Evolutionary conservation across 2,888 invertebrate species (phyloP).

Genomic region (Agrotis exclamationis): DNA sequence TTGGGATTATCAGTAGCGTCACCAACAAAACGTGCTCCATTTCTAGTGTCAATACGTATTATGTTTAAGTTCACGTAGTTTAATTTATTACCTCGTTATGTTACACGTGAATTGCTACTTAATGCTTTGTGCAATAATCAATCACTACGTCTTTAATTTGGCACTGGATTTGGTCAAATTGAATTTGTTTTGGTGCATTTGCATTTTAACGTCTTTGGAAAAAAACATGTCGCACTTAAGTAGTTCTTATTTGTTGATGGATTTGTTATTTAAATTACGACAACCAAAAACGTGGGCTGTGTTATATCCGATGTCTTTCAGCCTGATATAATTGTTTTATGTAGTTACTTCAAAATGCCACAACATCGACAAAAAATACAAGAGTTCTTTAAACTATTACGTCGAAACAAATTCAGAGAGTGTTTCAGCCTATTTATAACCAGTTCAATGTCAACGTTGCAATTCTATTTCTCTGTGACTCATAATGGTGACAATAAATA

Average conservation of each 20-base stretch:
- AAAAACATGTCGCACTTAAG: no score
- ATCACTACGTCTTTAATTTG: slow-evolving; percentile 37
- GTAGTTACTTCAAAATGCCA: background rate
- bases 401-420: slow-evolving; percentile 22
- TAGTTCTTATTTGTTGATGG: no score
- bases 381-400: slow-evolving; percentile 9
- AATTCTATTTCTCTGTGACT: slow-evolving; percentile 43
- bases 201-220: background rate
- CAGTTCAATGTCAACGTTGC: slow-evolving; percentile 64
- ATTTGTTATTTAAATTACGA: background rate
- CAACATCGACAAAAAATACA: background rate
- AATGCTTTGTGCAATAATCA: slow-evolving; percentile 18
- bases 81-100: slow-evolving; percentile 33
- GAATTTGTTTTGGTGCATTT: slow-evolving; percentile 8
- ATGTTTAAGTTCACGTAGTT: slow-evolving; percentile 24
- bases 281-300: background rate
- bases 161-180: slow-evolving; percentile 17
- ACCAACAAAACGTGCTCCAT: slow-evolving; percentile 14
- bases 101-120: slow-evolving; percentile 33
- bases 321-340: slow-evolving; percentile 6
- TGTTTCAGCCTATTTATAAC: slow-evolving; percentile 40
- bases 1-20: slow-evolving; percentile 9
- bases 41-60: slow-evolving; percentile 27
- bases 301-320: background rate
- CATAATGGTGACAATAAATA: slow-evolving; percentile 45